Conservation (phyloP, 2,113 vertebrate genomes). For the Indicator indicator region DNA sequence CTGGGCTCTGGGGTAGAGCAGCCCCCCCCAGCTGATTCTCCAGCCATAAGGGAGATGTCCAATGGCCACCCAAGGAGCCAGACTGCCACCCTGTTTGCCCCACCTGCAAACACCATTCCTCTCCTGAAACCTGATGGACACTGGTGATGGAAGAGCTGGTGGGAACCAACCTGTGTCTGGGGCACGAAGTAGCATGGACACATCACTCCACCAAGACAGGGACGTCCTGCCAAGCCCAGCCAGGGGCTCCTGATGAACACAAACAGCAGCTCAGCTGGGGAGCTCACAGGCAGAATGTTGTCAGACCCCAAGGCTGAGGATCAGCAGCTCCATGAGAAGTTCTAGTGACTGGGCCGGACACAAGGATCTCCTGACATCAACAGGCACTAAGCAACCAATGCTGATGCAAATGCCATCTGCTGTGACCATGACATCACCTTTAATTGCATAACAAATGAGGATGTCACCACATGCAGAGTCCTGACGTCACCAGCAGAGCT, state of each 20-base stretch:
- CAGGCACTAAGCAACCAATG: background rate
- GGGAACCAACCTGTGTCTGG: background rate
- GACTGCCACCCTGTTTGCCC: background rate
- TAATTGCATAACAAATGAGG: background rate
- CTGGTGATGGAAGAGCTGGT: background rate
- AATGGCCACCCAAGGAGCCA: background rate
- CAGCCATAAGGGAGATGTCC: background rate
- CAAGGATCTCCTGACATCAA: background rate
- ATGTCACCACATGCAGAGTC: background rate
- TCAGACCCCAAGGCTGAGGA: background rate
- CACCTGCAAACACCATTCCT: background rate
- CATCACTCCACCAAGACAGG: background rate
- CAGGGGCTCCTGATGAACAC: background rate
- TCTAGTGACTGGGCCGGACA: background rate
- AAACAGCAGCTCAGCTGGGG: background rate
- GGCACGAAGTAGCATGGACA: accelerated
- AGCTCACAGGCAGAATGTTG: background rate
- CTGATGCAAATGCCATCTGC: slow-evolving; percentile 23
- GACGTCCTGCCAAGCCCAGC: background rate
- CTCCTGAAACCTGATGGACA: background rate
- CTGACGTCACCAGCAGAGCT: slow-evolving; percentile 12
- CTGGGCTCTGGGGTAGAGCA: background rate
- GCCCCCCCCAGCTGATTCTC: background rate
- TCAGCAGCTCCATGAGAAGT: background rate
- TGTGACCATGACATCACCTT: slow-evolving; percentile 17